Evolutionary conservation across 35 echinoderm and acorn worm species (phyloP).

Genomic region (Ophiothrix spiculata): DNA sequence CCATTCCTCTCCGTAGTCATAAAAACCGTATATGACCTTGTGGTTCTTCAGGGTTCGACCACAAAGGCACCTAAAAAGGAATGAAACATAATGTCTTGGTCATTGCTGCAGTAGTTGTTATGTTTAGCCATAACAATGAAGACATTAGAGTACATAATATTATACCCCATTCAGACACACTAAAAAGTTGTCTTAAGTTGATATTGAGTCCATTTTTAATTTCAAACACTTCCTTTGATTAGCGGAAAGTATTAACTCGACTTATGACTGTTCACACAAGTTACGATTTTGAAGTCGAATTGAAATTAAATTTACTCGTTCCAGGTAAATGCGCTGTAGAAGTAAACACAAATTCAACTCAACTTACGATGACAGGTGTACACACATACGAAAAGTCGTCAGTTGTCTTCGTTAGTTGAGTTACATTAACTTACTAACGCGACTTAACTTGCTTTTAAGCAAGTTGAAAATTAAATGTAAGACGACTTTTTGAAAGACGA

Average conservation of each 20-base stretch:
- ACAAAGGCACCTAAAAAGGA: constrained; percentile 38
- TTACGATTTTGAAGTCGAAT: no score
- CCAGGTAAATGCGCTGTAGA: no score
- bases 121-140: not conserved
- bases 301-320: no score
- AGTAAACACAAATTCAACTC: no score
- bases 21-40: not conserved
- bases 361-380: no score
- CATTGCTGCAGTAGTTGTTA: not conserved
- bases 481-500: no score
- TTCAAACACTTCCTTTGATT: not conserved
- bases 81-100: not conserved
- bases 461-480: no score
- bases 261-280: no score
- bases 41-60: constrained; percentile 27
- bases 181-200: not conserved
- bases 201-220: not conserved
- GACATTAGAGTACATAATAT: not conserved
- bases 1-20: constrained; percentile 27
- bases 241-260: not conserved
- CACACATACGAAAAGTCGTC: no score
- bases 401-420: no score
- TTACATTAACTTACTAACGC: no score
- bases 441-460: no score
- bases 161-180: not conserved